A percentile compares a stretch with the other conserved stretches of the same genome.
These are phyloP conservation scores for Plebejus anna DNA, from an alignment of 2,888 invertebrate species.

Conservation along the genomic window DNA sequence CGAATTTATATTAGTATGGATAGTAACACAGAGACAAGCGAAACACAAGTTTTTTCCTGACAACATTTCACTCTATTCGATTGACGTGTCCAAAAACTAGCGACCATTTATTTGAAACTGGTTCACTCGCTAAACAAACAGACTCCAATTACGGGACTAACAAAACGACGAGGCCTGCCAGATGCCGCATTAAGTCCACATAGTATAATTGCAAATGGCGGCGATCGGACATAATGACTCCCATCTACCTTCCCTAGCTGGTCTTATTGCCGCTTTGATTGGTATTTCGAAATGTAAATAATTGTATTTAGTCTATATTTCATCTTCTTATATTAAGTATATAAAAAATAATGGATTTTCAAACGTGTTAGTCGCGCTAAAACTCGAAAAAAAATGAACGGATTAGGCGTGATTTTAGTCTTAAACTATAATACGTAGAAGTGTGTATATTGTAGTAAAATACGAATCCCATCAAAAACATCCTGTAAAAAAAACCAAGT, in stretches of 20 bases:
- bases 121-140: constrained; percentile 20
- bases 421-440: no score
- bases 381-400: no score
- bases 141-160: constrained; percentile 18
- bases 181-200: constrained; percentile 24
- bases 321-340: no score
- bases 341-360: no score
- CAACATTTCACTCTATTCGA: background rate
- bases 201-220: constrained; percentile 17
- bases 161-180: constrained; percentile 23
- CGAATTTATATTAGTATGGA: background rate
- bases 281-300: background rate
- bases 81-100: constrained; percentile 5
- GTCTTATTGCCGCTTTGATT: background rate
- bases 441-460: no score
- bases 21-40: background rate
- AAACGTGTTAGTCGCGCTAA: no score
- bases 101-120: constrained; percentile 13
- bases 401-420: no score
- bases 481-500: no score
- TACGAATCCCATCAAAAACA: no score
- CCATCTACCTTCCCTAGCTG: background rate
- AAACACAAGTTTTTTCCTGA: background rate
- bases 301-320: no score
- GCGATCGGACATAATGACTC: background rate